These are phyloP conservation scores for Oncorhynchus mykiss DNA, from an alignment of 2,113 vertebrate species.

Conservation along the genomic window DNA sequence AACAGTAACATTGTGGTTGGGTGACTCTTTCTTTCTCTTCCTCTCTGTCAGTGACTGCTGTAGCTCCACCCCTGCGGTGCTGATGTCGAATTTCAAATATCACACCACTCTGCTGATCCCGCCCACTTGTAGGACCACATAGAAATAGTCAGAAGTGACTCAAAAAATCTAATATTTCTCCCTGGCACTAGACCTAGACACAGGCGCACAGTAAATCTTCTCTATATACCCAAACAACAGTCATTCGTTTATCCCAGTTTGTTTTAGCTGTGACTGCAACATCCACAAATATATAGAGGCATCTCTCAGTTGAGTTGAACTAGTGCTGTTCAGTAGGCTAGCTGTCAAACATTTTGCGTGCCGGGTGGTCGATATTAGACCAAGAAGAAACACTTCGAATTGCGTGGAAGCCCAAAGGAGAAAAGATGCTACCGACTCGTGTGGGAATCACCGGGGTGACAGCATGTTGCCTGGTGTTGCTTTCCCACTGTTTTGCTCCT, in stretches of 20 bases:
- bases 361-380: not conserved
- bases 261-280: not conserved
- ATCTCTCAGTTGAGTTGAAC: not conserved
- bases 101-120: conserved; percentile 71
- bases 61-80: conserved; percentile 53
- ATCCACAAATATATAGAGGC: not conserved
- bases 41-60: not conserved
- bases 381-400: not conserved
- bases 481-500: conserved; percentile 32
- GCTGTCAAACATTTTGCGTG: not conserved
- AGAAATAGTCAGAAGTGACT: conserved; percentile 37
- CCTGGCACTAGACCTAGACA: not conserved
- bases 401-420: not conserved
- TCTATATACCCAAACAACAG: not conserved
- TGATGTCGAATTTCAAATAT: conserved; percentile 59
- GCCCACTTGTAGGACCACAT: conserved; percentile 44
- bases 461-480: conserved; percentile 47
- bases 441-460: conserved; percentile 29
- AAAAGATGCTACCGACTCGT: conserved; percentile 43
- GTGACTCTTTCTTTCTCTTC: no score
- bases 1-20: no score
- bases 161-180: conserved; percentile 15
- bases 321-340: not conserved
- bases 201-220: not conserved
- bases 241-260: not conserved